Base-by-base conservation (phyloP, 2,888 invertebrate genomes). In the Gasteruption jaculator region DNA sequence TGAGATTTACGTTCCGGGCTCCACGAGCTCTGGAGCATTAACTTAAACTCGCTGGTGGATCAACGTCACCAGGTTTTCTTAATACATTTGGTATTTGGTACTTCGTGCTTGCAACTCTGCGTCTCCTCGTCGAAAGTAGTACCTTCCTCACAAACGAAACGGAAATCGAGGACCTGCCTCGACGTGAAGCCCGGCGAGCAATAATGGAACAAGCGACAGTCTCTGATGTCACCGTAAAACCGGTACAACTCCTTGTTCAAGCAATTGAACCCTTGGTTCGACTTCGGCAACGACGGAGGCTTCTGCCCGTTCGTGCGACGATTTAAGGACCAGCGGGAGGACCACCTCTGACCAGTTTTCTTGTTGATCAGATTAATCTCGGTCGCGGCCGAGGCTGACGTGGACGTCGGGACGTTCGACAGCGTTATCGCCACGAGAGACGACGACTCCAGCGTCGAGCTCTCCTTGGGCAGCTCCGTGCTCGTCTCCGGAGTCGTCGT, bases 121-220 rank as follows among this genome's bases (percentile, higher is more conserved):
- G 72, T 74, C 26, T 68, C 68, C 45, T 75, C 74, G 54, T 79
- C 76, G 53, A 78, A 79, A 48, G 65, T 71, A 25, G 78, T 78
- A 43, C 75, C 76, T 44, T 74, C 70, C 57, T 79, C 78, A 63
- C 80, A 80, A 11, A 77, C 76, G 54, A 79, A 80, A 54, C 77
- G 75, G 65, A 79, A 76, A 58, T 79, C 78, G 24, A 80, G 63
- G 45, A 79, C 71, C 59, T 79, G 78, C 45, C 72, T 71, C 42
- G 71, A 61, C 16, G 73, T 74, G 54, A 76, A 79, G 8, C 79
- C 79, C n/a, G 74, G 74, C 3, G 79, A 77, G 58, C 80, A 80
- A 50, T 79, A 78, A 57, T 80, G 80, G 54, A 80, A 80, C 49
- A 79, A 61, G 46, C 78, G 71, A 51, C 79, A 79, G 58, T 80